Percentiles rank a stretch among this genome's conserved stretches.
phyloP scores from a whole-genome alignment of 2,797 vertebrate species.

The Mormyrus proboscirostris region DNA sequence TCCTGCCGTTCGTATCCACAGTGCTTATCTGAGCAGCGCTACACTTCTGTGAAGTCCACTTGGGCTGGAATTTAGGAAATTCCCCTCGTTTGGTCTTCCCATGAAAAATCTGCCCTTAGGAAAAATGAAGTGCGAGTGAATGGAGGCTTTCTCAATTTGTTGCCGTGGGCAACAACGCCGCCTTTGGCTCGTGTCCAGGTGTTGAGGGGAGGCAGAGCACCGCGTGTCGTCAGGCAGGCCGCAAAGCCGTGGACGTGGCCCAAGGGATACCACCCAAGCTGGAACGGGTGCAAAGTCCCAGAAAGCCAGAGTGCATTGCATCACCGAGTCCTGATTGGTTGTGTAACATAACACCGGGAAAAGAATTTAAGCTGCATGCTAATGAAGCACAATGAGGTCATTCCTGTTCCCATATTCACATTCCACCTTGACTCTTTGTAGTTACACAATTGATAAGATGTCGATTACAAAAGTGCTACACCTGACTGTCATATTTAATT shows the following conservation, averaged over 20 bases:
- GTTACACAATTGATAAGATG: conserved; percentile 40
- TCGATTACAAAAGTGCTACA: conserved; percentile 5
- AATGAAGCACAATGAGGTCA: conserved; percentile 49
- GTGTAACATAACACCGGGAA: conserved; percentile 54
- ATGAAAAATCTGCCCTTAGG: neutral
- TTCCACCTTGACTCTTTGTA: conserved; percentile 37
- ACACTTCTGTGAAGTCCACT: neutral
- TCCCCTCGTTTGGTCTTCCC: neutral
- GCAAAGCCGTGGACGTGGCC: neutral
- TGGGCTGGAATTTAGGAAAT: neutral
- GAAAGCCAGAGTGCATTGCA: conserved; percentile 49
- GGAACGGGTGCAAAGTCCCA: conserved; percentile 57
- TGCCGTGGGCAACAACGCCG: neutral
- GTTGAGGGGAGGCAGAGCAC: neutral
- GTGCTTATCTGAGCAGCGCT: neutral
- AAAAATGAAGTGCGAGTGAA: neutral
- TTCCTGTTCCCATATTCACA: conserved; percentile 45
- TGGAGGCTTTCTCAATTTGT: neutral
- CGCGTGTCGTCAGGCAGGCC: neutral
- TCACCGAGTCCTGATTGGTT: conserved; percentile 52
- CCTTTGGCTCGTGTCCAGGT: neutral
- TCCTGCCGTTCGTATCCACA: neutral
- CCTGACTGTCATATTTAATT: neutral
- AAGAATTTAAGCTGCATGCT: conserved; percentile 49
- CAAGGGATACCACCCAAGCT: conserved; percentile 20